A percentile compares a stretch with the other conserved stretches of the same genome.
Conservation (phyloP, 2,797 vertebrate species). For the Megalops cyprinoides region DNA sequence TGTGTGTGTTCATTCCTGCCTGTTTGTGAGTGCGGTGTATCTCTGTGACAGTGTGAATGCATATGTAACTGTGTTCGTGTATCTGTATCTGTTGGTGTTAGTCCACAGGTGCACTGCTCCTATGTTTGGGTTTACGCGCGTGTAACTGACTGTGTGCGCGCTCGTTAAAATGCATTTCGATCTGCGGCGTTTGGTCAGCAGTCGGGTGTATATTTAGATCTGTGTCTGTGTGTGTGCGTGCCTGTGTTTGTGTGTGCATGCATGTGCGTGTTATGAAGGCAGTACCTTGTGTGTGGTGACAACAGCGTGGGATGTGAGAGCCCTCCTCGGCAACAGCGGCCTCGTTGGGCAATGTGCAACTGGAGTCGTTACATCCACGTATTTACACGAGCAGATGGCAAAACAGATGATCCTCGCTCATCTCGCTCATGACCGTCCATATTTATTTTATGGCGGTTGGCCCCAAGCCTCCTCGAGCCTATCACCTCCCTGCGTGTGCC, state of each 20-base stretch:
- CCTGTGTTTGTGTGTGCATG: conserved; percentile 2
- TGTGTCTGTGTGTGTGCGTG: conserved; percentile 19
- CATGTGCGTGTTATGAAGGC: conserved; percentile 27
- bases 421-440: conserved; percentile 80
- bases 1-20: neutral
- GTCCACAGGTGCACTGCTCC: neutral
- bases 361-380: conserved; percentile 68
- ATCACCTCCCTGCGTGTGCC: conserved; percentile 71
- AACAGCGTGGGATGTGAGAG: conserved; percentile 34
- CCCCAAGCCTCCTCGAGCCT: conserved; percentile 70
- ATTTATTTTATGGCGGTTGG: conserved; percentile 83
- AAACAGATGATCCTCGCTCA: conserved; percentile 81
- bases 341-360: conserved; percentile 67
- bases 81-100: neutral
- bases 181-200: neutral
- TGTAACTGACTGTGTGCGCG: neutral
- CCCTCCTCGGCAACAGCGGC: conserved; percentile 58
- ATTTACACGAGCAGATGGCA: conserved; percentile 78
- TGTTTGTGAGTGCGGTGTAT: conserved; percentile 6
- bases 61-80: conserved; percentile 30
- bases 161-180: neutral
- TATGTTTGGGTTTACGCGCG: neutral
- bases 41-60: neutral
- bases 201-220: conserved; percentile 43
- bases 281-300: neutral